These are phyloP conservation scores for Syndactyla subalaris DNA, from an alignment of 2,797 vertebrate genomes.

Conservation along the genomic window DNA sequence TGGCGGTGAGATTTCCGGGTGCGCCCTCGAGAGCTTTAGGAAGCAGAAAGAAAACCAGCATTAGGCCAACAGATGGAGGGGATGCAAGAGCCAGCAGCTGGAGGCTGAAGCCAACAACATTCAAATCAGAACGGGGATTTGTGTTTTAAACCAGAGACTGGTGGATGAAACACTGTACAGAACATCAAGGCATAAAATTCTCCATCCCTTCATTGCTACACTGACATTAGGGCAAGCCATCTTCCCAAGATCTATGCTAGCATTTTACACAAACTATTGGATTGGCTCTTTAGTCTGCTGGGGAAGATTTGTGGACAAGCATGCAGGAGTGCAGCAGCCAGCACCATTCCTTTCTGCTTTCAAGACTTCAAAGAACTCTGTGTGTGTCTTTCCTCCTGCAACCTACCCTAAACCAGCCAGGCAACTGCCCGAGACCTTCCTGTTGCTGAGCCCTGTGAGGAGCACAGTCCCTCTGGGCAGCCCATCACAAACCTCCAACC, in stretches of 20 bases:
- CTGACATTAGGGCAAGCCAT: background rate
- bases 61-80: background rate
- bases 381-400: background rate
- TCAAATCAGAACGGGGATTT: background rate
- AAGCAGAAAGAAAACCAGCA: background rate
- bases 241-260: background rate
- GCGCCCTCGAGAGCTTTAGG: constrained; percentile 84
- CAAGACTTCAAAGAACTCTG: background rate
- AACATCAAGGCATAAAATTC: background rate
- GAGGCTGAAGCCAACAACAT: background rate
- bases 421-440: background rate
- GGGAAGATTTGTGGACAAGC: background rate
- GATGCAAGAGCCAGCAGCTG: background rate
- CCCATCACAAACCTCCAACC: background rate
- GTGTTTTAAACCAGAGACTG: background rate
- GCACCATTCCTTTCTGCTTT: background rate
- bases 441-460: background rate
- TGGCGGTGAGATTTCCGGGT: constrained; percentile 79
- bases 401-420: background rate
- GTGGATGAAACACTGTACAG: background rate
- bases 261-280: background rate
- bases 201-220: background rate
- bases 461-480: accelerated
- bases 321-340: background rate
- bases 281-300: background rate